Evolutionary conservation across 2,113 vertebrate genomes (phyloP).

Genomic region (Ctenodactylus gundi): DNA sequence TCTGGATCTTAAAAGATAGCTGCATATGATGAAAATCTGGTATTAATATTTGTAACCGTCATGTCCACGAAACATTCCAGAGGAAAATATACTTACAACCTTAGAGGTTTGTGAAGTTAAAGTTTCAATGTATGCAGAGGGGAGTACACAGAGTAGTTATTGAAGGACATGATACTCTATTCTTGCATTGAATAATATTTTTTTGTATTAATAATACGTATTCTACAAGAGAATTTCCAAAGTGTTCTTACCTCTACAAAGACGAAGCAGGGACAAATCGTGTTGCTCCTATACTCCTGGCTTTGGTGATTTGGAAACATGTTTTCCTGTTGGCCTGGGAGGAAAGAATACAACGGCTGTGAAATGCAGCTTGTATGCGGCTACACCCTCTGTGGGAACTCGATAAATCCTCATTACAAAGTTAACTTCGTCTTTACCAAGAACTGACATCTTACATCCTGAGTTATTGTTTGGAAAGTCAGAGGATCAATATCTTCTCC

Average conservation of each 20-base stretch:
- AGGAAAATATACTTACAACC: not conserved
- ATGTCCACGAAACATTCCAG: not conserved
- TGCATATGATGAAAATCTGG: not conserved
- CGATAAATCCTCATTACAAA: conserved; percentile 1
- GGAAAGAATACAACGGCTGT: not conserved
- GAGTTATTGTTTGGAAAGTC: conserved; percentile 1
- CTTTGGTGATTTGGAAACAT: conserved; percentile 66
- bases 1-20: not conserved
- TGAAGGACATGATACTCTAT: not conserved
- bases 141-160: not conserved
- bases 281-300: conserved; percentile 68
- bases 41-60: not conserved
- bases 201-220: not conserved
- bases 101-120: not conserved
- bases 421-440: not conserved
- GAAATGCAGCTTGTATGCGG: not conserved
- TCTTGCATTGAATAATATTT: not conserved
- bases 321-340: conserved; percentile 69
- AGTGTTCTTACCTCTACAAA: conserved; percentile 87
- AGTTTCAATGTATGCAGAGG: not conserved
- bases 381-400: not conserved
- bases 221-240: not conserved
- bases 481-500: not conserved
- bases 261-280: conserved; percentile 78
- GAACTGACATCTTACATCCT: not conserved